phyloP scores from a whole-genome alignment of 53 echinoderm and acorn worm species.

The Crossaster papposus region DNA sequence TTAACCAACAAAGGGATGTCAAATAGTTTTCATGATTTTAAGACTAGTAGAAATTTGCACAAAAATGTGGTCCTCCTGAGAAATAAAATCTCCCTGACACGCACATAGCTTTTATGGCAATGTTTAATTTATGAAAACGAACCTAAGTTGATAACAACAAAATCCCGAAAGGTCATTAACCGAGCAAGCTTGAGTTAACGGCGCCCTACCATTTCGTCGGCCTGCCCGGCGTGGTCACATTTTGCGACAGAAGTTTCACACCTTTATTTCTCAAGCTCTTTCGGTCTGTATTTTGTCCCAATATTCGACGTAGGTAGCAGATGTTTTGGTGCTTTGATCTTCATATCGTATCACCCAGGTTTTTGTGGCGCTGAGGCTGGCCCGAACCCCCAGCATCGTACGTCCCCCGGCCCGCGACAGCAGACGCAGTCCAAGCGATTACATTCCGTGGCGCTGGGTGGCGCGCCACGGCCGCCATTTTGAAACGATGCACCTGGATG shows the following conservation, averaged over 20 bases:
- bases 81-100: too few relatives aligned
- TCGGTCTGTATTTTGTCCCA: slow-evolving; percentile 4
- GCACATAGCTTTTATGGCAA: too few relatives aligned
- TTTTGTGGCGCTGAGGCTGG: slow-evolving; percentile 10
- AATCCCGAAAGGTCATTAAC: slow-evolving; percentile 25
- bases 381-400: background rate
- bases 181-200: slow-evolving; percentile 3
- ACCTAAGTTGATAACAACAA: background rate
- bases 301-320: slow-evolving; percentile 31
- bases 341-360: background rate
- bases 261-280: background rate
- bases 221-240: slow-evolving; percentile 2
- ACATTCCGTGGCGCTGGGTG: slow-evolving; percentile 70
- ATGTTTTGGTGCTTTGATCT: slow-evolving; percentile 22
- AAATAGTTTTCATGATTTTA: too few relatives aligned
- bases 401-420: slow-evolving; percentile 14
- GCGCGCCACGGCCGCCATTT: slow-evolving; percentile 60
- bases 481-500: slow-evolving; percentile 63
- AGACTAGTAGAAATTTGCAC: too few relatives aligned
- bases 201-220: background rate
- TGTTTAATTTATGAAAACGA: background rate
- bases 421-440: slow-evolving; percentile 56
- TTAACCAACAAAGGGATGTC: too few relatives aligned
- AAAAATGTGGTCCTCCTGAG: too few relatives aligned
- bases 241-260: background rate